These are phyloP conservation scores for Ochropleura leucogaster DNA, from an alignment of 2,888 invertebrate genomes.

Conservation along the genomic window DNA sequence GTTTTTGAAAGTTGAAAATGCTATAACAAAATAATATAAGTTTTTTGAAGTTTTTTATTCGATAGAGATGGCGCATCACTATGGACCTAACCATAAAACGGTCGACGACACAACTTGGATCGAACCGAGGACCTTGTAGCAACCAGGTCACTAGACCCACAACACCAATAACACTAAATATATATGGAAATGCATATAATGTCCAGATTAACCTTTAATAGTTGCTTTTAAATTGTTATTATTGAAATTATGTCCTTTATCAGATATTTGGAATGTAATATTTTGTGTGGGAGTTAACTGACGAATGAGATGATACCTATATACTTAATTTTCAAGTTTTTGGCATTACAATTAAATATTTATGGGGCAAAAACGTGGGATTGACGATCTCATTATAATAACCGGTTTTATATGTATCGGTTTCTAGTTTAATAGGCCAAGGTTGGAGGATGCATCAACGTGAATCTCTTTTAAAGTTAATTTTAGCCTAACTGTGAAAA, in stretches of 20 bases:
- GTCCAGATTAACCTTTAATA: conserved; percentile 38
- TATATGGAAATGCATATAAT: conserved; percentile 48
- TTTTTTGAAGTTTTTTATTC: background rate
- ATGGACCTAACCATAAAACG: conserved; percentile 33
- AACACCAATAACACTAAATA: conserved; percentile 36
- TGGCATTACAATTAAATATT: conserved; percentile 4
- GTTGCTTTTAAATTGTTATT: conserved; percentile 37
- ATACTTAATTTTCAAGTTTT: background rate
- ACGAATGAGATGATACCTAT: conserved; percentile 14
- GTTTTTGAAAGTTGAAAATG: no score
- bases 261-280: conserved; percentile 16
- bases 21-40: background rate
- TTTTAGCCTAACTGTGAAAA: background rate
- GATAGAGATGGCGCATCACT: background rate
- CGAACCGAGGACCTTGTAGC: conserved; percentile 35
- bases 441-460: background rate
- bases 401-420: background rate
- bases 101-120: background rate
- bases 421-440: conserved; percentile 46
- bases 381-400: conserved; percentile 5
- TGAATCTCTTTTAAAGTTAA: background rate
- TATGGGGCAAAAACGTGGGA: conserved; percentile 20
- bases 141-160: conserved; percentile 44
- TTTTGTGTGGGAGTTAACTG: conserved; percentile 31
- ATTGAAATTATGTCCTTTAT: conserved; percentile 43